Base-by-base conservation (phyloP, 2,113 vertebrate genomes). In the Aegotheles bennettii region DNA sequence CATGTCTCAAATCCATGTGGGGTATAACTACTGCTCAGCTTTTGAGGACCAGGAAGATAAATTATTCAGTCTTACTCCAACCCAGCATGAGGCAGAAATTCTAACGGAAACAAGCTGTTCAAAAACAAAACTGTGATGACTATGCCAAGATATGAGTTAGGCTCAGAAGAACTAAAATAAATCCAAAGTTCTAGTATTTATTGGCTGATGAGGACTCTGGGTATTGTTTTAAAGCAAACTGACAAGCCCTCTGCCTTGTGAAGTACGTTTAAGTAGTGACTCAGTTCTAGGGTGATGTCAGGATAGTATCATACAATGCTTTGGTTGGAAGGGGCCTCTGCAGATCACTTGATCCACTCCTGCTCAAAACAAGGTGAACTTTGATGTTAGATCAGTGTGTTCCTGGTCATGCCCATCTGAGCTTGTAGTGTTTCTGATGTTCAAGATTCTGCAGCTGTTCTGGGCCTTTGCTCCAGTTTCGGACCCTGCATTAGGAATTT, bases 11-110 rank as follows among this genome's bases (percentile, higher is more conserved):
- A 91, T 95, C 89, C 94, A 91, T 76, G 84, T 92, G 89, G 77
- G 69, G 87, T 87, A 68, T 89, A 95, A 89, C 76, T 95, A 51
- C 36, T 91, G 91, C 91, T 96, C 50, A 76, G 91, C 91, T 97
- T 97, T 97, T 93, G 87, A 97, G 87, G 87, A 95, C 87, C 92
- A 87, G 61, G 61, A 95, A 97, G 93, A 97, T 92, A 96, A 95
- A 94, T 95, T 95, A 94, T 91, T 92, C 81, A 93, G 93, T 79
- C 54, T 94, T 92, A 96, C 61, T 84, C 87, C 65, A 87, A 60
- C 91, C 40, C 93, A 95, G 91, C 91, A 89, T 84, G 94, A 94
- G 71, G 65, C 54, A 89, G 90, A 93, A 97, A 91, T 68, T 97
- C 74, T 84, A 87, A 97, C 95, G 70, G 94, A 92, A 95, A 93